Conservation (phyloP, 2,113 vertebrate genomes). For the Copsychus sechellarum region DNA sequence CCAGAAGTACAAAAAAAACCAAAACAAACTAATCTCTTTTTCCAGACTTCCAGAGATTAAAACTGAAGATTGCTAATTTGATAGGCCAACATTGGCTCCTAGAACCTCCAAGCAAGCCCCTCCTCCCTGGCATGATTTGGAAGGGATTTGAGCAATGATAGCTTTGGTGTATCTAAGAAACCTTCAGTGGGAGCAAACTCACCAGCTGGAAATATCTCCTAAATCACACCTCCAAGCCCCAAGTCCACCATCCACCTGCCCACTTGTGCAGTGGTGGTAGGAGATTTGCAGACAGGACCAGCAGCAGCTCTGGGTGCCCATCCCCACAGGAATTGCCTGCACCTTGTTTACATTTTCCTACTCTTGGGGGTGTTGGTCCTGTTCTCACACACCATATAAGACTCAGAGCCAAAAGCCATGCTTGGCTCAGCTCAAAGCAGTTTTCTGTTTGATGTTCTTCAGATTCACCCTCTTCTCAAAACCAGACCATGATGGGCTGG, state of each 20-base stretch:
- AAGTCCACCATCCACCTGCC: neutral
- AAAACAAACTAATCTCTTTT: neutral
- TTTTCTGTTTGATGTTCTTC: neutral
- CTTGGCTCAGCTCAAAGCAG: neutral
- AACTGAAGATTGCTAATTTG: neutral
- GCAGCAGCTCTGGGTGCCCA: neutral
- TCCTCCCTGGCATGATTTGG: neutral
- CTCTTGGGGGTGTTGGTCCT: neutral
- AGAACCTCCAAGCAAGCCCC: neutral
- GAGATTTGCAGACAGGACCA: neutral
- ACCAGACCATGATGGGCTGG: accelerated
- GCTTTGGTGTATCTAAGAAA: accelerated
- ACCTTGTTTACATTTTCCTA: neutral
- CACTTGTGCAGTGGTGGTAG: neutral
- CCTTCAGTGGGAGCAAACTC: neutral
- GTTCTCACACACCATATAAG: neutral
- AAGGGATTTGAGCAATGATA: neutral
- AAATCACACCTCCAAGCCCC: neutral
- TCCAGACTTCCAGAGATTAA: neutral
- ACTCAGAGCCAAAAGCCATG: neutral
- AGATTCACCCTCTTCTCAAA: neutral
- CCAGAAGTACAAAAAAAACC: neutral
- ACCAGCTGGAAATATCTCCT: neutral
- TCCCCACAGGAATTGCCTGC: neutral
- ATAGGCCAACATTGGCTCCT: neutral